Percentiles rank a stretch among this genome's conserved stretches.
Evolutionary conservation across 2,113 vertebrate genomes (phyloP).

Genomic region (Pteronura brasiliensis): DNA sequence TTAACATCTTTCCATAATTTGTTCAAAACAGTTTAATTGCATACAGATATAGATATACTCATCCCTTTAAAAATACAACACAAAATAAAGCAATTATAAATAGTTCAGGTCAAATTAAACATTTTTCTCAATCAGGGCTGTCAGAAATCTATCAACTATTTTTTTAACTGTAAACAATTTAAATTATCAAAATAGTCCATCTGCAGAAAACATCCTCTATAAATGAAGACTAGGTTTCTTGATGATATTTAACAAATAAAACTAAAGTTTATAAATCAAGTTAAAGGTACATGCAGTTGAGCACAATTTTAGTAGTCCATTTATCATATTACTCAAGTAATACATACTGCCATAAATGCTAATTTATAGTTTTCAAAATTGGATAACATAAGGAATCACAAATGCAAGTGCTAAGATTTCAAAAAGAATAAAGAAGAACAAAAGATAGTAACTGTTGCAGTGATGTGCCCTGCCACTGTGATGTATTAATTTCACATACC

Average conservation of each 20-base stretch:
- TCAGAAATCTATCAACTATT: not conserved
- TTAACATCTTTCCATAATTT: not conserved
- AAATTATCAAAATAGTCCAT: constrained; percentile 19
- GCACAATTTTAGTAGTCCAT: not conserved
- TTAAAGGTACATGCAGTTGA: not conserved
- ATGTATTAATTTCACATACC: not conserved
- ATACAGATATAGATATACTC: not conserved
- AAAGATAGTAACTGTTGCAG: not conserved
- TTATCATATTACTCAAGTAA: not conserved
- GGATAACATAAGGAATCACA: not conserved
- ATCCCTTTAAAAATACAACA: constrained; percentile 22
- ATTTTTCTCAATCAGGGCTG: not conserved
- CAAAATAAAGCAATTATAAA: constrained; percentile 30
- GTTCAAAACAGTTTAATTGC: not conserved
- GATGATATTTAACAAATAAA: constrained; percentile 14
- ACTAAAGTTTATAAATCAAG: not conserved
- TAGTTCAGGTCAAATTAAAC: not conserved
- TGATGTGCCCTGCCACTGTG: not conserved
- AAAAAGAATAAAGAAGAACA: not conserved
- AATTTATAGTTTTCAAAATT: constrained; percentile 2
- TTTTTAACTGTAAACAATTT: not conserved
- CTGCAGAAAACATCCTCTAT: not conserved
- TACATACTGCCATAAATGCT: not conserved
- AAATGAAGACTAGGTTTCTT: constrained; percentile 11
- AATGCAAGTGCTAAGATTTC: not conserved